Base-by-base conservation (phyloP, 2,888 invertebrate genomes). In the Hoplodrina ambigua region DNA sequence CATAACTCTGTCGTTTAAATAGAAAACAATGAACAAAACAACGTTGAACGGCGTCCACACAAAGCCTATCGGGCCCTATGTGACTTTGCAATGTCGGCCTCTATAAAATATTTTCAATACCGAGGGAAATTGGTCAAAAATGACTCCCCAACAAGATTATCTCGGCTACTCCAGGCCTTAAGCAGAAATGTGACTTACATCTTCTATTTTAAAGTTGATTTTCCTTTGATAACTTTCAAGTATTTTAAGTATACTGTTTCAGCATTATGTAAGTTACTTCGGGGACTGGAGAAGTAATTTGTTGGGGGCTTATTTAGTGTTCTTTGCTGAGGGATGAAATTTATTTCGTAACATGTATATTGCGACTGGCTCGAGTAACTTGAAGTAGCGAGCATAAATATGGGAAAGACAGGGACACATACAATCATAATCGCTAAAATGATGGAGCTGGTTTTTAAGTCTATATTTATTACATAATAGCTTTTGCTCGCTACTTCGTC, bases 111-210 rank as follows among this genome's bases (percentile, higher is more conserved):
- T 93, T 94, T 92, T 91, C 93, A 93, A 93, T 93, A 91, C 87
- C 89, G 86, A 87, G 86, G 88, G 90, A 92, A 93, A 93, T 93
- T 92, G 92, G 92, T 93, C 93, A 92, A 93, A 94, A 94, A 93
- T 91, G 90, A 93, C 89, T 90, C 86, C 83, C 86, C 87, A 91
- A 93, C 91, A 87, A 91, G 91, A 91, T 93, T 93, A 93, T 91
- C 90, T 90, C 82, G 81, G 85, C 79, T 84, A 85, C 78, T 78
- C 37, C 37, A 33, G 57, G 65, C 69, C 41, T 63, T 72, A 77
- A 75, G 60, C 79, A 78, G 72, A 88, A 85, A 85, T 83, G 76
- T 71, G 80, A 79, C 85, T 87, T 81, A 86, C 83, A 58, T 52
- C 10, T 57, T 60, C 41, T 49, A 72, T 57, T 81, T 76, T 85